Evolutionary conservation across 2,113 vertebrate genomes (phyloP), one percentile per base, ranked within the genome.

Genomic region (Potamarius usumacintae): DNA sequence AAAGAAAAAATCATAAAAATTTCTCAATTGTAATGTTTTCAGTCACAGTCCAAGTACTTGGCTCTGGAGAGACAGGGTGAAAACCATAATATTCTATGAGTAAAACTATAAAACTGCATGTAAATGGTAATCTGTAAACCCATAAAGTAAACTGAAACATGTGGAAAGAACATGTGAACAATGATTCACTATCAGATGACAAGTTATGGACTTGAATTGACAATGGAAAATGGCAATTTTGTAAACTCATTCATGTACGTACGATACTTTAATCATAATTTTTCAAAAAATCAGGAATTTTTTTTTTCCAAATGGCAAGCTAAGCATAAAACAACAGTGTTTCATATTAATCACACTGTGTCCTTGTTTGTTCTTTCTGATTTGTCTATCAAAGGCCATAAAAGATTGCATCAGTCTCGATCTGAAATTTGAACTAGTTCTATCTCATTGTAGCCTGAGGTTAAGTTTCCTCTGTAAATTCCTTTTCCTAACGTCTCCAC

Each of bases 391-490:
- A 34, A 18, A 62, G 48, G 20, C 52, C 52, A 48, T 53, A 72
- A 80, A 25, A 55, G 9, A n/a, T 77, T 1, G 52, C 20, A 52
- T n/a, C 48, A 77, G 7, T n/a, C 22, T 82, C 55, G 20, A 22
- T 62, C 34, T 88, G 71, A 82, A 48, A 83, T 25, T 34, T 87
- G 25, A 42, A 27, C 6, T 83, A 77, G 58, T 69, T 89, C 72
- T 30, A 8, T 25, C 71, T 20, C 14, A 20, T n/a, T 69, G 60
- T 69, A 27, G 14, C 82, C 55, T 67, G 27, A 72, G 20, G 79
- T 76, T 63, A 88, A 20, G 69, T 74, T 27, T 76, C 27, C n/a
- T 8, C 15, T 30, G 53, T 80, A 60, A 74, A 76, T 48, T 42
- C 63, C 48, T 30, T 53, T 57, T 27, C 10, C 60, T 48, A 17